These are phyloP conservation scores for Tachina grossa DNA, from an alignment of 2,888 invertebrate genomes.

Conservation along the genomic window DNA sequence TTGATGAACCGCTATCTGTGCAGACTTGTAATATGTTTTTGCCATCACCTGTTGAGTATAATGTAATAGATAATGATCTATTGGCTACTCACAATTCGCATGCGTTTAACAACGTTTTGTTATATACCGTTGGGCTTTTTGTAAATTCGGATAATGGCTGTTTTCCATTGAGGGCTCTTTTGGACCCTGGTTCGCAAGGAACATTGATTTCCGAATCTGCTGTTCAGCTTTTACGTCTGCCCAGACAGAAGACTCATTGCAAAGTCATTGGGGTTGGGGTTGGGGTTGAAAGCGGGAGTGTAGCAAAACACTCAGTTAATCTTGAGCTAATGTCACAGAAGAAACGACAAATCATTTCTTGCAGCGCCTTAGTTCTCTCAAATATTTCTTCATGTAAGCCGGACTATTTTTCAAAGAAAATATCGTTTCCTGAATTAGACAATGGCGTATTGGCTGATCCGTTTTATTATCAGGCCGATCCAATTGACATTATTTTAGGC, in stretches of 20 bases:
- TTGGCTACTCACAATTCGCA: not conserved
- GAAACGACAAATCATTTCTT: no score
- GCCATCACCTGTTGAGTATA: not conserved
- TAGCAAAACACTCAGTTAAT: not conserved
- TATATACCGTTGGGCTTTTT: not conserved
- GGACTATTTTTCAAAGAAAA: no score
- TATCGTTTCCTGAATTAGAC: no score
- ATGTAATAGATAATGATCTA: not conserved
- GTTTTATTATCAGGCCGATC: constrained; percentile 5
- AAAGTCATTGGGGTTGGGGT: not conserved
- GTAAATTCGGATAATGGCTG: not conserved
- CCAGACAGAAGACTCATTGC: not conserved
- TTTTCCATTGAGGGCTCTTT: not conserved
- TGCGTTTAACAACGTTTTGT: not conserved
- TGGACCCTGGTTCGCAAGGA: not conserved
- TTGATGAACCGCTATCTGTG: not conserved
- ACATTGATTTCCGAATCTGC: not conserved
- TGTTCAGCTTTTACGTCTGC: constrained; percentile 7
- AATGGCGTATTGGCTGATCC: no score
- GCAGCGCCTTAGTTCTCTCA: no score
- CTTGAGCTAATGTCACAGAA: no score
- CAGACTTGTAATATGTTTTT: not conserved
- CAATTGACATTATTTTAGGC: constrained; percentile 40
- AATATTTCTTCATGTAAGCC: no score
- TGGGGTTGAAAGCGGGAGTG: not conserved